phyloP scores from a whole-genome alignment of 2,113 vertebrate species.

The Piaya cayana region DNA sequence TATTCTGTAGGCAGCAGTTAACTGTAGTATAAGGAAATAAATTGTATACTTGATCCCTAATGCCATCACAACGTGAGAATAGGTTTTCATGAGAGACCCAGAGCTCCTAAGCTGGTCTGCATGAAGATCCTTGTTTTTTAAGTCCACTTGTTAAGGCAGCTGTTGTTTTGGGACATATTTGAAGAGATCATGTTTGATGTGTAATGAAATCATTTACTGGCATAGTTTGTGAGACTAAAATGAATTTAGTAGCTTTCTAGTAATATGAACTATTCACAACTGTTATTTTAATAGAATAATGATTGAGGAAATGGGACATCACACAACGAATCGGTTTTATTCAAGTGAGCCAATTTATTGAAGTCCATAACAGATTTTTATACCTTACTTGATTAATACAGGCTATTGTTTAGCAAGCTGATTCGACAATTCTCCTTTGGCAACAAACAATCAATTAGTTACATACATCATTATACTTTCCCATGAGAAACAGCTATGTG shows the following conservation, averaged over 20 bases:
- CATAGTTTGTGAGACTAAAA: not conserved
- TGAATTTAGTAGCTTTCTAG: not conserved
- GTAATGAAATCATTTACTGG: not conserved
- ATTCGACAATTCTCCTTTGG: too few relatives aligned
- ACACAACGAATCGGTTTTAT: too few relatives aligned
- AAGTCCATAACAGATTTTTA: too few relatives aligned
- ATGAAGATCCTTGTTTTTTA: not conserved
- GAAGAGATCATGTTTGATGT: not conserved
- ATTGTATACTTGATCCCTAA: not conserved
- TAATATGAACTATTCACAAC: not conserved
- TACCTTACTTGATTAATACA: too few relatives aligned
- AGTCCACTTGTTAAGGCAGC: not conserved
- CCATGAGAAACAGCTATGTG: too few relatives aligned
- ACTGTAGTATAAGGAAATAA: not conserved
- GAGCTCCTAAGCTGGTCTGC: not conserved
- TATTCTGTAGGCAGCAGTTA: not conserved
- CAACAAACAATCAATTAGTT: too few relatives aligned
- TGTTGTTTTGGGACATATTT: not conserved
- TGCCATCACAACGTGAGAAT: not conserved
- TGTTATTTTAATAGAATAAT: not conserved
- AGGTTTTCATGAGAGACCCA: not conserved
- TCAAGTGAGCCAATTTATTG: too few relatives aligned
- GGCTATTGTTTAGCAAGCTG: too few relatives aligned
- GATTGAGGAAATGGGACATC: too few relatives aligned
- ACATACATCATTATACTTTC: too few relatives aligned